Evolutionary conservation across 2,113 vertebrate genomes (phyloP).

Genomic region (Campylorhamphus procurvoides): DNA sequence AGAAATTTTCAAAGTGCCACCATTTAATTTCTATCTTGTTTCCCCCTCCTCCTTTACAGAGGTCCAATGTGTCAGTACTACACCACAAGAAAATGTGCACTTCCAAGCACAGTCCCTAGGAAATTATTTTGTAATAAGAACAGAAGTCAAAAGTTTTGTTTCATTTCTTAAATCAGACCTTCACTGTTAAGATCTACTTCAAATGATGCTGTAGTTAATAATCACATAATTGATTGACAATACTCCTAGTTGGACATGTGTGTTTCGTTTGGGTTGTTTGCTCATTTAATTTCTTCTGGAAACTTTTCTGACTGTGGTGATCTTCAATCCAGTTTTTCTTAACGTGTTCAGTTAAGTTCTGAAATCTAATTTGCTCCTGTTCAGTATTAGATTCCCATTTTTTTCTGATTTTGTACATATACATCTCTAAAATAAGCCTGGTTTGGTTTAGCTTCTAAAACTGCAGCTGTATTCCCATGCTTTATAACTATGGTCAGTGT

Average conservation of each 20-base stretch:
- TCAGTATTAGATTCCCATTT: background rate
- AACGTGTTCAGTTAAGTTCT: background rate
- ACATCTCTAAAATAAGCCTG: constrained; percentile 11
- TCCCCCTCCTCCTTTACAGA: background rate
- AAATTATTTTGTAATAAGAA: background rate
- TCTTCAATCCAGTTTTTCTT: background rate
- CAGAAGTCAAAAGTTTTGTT: background rate
- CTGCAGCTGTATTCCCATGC: background rate
- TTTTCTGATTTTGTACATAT: background rate
- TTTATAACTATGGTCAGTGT: background rate
- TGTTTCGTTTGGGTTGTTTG: background rate
- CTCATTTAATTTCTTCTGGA: background rate
- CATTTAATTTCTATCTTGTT: background rate
- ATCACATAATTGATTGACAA: background rate
- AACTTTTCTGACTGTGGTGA: background rate
- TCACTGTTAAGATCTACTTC: background rate
- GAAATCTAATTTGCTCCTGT: background rate
- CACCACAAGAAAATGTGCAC: background rate
- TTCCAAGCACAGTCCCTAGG: background rate
- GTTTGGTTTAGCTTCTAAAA: background rate
- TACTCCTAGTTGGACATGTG: background rate
- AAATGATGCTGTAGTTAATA: background rate
- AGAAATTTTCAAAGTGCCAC: background rate
- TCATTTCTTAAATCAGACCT: background rate
- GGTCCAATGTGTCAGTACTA: background rate